Base-by-base conservation (phyloP, 2,888 invertebrate species). In the Augochlorella aurata region DNA sequence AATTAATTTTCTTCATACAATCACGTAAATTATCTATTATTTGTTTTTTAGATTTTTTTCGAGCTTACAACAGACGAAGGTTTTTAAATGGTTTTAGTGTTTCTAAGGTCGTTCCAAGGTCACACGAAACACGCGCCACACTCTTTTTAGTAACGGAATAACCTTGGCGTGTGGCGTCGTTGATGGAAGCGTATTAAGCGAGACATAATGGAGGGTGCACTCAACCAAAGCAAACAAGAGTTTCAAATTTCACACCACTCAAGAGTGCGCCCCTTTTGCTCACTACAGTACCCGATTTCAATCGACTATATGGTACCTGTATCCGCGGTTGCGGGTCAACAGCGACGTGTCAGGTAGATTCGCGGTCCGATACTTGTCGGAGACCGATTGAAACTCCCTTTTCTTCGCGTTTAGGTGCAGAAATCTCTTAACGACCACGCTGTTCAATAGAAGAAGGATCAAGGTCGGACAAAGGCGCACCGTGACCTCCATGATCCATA, bases 251-350 rank as follows among this genome's bases (percentile, higher is more conserved):
- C 67, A 67, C 67, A 49, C 24, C 9, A 67, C 47, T 49, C 49
- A 29, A 50, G 18, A 29, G 18, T 24, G 12, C 49, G 18, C 5
- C 29, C 12, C 10, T 29, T 24, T 24, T 68, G 12, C 49, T 21
- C 3, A 0, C 49, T 68, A 18, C 49, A 2, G 1, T 50, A 18
- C 10, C 38, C 9, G 61, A 4, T n/a, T 8, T 16, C 4, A 21
- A 10, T 4, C n/a, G 10, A 24, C 21, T 44, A 58, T 38, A 44
- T 24, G 52, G 14, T 82, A 87, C 87, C 80, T 86, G 61, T 85
- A 87, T 68, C 87, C 85, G 14, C 85, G 77, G 65, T 86, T 87
- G 7, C 85, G 87, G 38, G 82, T 77, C 16, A 83, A 70, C 54
- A 81, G 18, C 14, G 84, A 81, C 2, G 74, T 77, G 2, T 85